phyloP scores from a whole-genome alignment of 2,888 invertebrate genomes.

The Eupeodes luniger region DNA sequence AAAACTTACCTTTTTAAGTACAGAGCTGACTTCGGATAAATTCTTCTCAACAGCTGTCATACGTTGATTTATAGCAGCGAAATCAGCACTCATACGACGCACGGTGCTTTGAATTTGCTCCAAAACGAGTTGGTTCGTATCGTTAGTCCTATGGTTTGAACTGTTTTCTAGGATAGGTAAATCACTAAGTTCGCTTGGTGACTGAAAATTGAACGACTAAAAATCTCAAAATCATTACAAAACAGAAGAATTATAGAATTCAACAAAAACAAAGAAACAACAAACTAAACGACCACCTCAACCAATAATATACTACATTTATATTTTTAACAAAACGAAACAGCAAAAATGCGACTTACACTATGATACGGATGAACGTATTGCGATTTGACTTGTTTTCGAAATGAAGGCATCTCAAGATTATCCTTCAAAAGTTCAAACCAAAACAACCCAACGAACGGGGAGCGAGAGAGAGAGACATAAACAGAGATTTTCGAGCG shows the following conservation, averaged over 20 bases:
- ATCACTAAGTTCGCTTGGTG: conserved; percentile 66
- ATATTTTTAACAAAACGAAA: conserved; percentile 21
- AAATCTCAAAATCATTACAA: conserved; percentile 46
- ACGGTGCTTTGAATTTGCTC: conserved; percentile 82
- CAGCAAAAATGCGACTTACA: conserved; percentile 69
- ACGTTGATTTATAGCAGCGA: conserved; percentile 81
- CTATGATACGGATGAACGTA: conserved; percentile 74
- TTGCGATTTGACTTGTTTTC: conserved; percentile 74
- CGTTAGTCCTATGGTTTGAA: conserved; percentile 79
- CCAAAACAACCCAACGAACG: conserved; percentile 57
- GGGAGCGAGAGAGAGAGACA: conserved; percentile 16
- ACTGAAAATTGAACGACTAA: conserved; percentile 63
- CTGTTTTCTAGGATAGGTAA: conserved; percentile 43
- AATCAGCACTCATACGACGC: conserved; percentile 82
- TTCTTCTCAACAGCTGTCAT: conserved; percentile 81
- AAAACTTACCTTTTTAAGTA: conserved; percentile 65
- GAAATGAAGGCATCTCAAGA: conserved; percentile 73
- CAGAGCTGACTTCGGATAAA: conserved; percentile 78
- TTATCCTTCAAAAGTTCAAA: conserved; percentile 65
- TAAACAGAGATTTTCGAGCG: conserved; percentile 37
- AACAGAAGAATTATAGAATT: not conserved
- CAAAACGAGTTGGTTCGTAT: conserved; percentile 80
- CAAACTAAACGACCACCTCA: conserved; percentile 16
- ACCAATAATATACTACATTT: conserved; percentile 20
- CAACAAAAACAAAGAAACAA: conserved; percentile 8